These are phyloP conservation scores for Drosophila arawakana DNA, from an alignment of 1,140 invertebrate genomes.

Conservation along the genomic window DNA sequence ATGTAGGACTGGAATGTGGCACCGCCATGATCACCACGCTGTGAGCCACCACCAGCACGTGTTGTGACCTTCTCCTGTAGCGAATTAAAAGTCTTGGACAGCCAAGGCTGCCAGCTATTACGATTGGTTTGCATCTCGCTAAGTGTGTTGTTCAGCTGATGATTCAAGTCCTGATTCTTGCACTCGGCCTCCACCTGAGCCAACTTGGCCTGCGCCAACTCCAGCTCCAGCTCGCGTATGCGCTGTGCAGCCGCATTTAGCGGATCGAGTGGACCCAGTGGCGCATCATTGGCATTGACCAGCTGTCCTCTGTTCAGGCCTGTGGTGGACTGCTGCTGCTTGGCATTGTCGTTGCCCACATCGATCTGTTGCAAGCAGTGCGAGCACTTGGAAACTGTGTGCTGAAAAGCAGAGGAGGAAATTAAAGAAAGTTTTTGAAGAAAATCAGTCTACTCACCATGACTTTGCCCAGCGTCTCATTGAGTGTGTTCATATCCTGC, in stretches of 20 bases:
- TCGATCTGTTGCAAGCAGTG: conserved; percentile 85
- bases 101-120: conserved; percentile 93
- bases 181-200: conserved; percentile 98
- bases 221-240: conserved; percentile 96
- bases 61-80: conserved; percentile 83
- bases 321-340: conserved; percentile 66
- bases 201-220: conserved; percentile 97
- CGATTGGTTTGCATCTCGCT: conserved; percentile 90
- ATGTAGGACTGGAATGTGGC: conserved; percentile 84
- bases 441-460: conserved; percentile 85
- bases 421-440: neutral
- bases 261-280: conserved; percentile 80
- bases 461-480: conserved; percentile 86
- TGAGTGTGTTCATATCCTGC: conserved; percentile 90
- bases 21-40: conserved; percentile 58
- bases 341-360: conserved; percentile 61
- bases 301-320: conserved; percentile 58
- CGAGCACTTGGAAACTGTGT: conserved; percentile 86
- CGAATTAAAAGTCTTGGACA: conserved; percentile 90
- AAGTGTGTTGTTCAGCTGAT: conserved; percentile 93
- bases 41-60: conserved; percentile 44
- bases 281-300: conserved; percentile 62
- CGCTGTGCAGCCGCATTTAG: conserved; percentile 86
- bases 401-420: conserved; percentile 68
- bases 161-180: conserved; percentile 97